Percentiles rank a stretch among this genome's conserved stretches.
Conservation (phyloP, 1,140 invertebrate species). For the Cecropterus lyciades region DNA sequence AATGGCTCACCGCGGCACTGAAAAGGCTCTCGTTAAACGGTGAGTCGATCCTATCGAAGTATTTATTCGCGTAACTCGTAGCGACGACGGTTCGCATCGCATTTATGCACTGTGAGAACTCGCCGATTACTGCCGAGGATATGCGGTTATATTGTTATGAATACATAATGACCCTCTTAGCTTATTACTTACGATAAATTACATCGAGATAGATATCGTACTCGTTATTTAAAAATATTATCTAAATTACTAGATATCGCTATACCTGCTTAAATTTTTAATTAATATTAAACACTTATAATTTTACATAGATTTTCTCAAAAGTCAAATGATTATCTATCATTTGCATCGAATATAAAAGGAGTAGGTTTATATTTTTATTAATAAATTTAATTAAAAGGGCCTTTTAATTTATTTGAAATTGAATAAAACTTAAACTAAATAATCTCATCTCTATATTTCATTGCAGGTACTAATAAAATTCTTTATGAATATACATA, state of each 20-base stretch:
- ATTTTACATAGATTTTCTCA: no score
- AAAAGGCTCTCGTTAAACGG: slow-evolving; percentile 81
- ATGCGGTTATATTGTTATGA: slow-evolving; percentile 52
- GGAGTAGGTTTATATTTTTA: no score
- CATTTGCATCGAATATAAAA: no score
- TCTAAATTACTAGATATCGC: not conserved
- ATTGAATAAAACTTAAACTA: no score
- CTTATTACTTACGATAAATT: slow-evolving; percentile 44
- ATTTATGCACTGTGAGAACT: slow-evolving; percentile 63
- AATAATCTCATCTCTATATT: no score
- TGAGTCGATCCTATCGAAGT: slow-evolving; percentile 76
- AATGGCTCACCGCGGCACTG: slow-evolving; percentile 79
- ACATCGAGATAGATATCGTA: slow-evolving; percentile 11
- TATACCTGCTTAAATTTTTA: no score
- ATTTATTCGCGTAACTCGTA: slow-evolving; percentile 71
- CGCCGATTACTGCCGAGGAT: slow-evolving; percentile 52
- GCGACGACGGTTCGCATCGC: slow-evolving; percentile 50
- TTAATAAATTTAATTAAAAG: no score
- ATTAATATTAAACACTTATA: no score
- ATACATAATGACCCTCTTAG: slow-evolving; percentile 53
- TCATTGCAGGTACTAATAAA: no score
- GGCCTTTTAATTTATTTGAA: no score
- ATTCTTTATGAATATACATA: no score
- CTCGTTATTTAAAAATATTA: not conserved
- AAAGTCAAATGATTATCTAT: no score